Evolutionary conservation across 2,888 invertebrate species (phyloP).

Genomic region (Thelaira solivaga): DNA sequence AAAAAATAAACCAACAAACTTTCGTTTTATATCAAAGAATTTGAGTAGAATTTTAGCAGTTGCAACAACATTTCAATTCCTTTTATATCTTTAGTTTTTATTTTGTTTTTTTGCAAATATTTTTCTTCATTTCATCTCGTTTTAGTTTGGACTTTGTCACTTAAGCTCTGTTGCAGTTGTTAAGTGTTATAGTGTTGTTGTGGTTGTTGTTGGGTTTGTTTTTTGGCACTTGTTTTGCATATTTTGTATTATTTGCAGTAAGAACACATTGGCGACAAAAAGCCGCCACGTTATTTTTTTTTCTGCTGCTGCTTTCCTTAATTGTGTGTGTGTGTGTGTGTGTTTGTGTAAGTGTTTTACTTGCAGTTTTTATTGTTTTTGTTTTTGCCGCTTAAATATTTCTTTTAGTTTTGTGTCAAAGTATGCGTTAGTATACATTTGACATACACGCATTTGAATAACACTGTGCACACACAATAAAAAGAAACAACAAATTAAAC

Average conservation of each 20-base stretch:
- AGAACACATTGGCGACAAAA: slow-evolving; percentile 61
- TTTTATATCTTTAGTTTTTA: too few relatives aligned
- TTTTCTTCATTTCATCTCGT: slow-evolving; percentile 4
- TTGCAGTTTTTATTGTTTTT: background rate
- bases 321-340: too few relatives aligned
- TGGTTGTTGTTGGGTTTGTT: slow-evolving; percentile 13
- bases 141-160: slow-evolving; percentile 49
- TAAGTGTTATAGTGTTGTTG: slow-evolving; percentile 7
- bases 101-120: background rate
- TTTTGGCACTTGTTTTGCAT: slow-evolving; percentile 61
- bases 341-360: background rate
- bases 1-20: slow-evolving; percentile 22
- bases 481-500: background rate
- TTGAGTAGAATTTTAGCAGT: slow-evolving; percentile 42
- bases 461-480: too few relatives aligned
- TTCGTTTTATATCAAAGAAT: slow-evolving; percentile 44
- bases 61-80: slow-evolving; percentile 43
- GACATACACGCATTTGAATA: slow-evolving; percentile 50
- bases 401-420: slow-evolving; percentile 21
- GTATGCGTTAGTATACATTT: slow-evolving; percentile 42
- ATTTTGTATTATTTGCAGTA: slow-evolving; percentile 57
- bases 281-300: slow-evolving; percentile 60
- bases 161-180: slow-evolving; percentile 33
- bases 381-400: slow-evolving; percentile 29
- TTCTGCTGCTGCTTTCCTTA: too few relatives aligned